Evolutionary conservation across 2,888 invertebrate species (phyloP).

Genomic region (Orthosia cruda): DNA sequence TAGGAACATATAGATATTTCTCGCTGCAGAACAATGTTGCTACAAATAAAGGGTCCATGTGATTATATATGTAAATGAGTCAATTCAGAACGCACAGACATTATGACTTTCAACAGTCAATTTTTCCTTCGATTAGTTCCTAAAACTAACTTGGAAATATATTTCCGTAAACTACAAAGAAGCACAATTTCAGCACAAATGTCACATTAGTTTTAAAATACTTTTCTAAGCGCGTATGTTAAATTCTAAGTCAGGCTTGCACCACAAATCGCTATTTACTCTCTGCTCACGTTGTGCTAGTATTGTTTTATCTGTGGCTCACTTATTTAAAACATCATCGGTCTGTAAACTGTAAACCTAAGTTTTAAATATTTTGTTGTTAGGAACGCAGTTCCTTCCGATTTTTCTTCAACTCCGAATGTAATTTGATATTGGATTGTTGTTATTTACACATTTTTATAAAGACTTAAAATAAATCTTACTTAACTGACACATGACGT

Average conservation of each 20-base stretch:
- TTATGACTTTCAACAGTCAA: background rate
- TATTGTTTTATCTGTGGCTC: too few relatives aligned
- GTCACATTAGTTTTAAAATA: conserved; percentile 9
- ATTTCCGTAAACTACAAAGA: background rate
- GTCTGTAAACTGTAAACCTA: too few relatives aligned
- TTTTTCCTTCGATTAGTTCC: conserved; percentile 31
- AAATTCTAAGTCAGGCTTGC: background rate
- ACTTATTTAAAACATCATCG: too few relatives aligned
- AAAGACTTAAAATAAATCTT: too few relatives aligned
- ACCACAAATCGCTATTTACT: too few relatives aligned
- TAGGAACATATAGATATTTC: background rate
- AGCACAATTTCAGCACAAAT: conserved; percentile 7
- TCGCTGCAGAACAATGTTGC: background rate
- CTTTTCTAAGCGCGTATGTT: background rate
- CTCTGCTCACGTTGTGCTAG: too few relatives aligned
- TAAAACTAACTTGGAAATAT: conserved; percentile 26
- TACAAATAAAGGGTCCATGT: background rate
- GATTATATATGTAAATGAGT: background rate
- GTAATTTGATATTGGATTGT: too few relatives aligned
- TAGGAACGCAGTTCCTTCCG: too few relatives aligned
- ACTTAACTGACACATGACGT: too few relatives aligned
- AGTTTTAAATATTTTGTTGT: too few relatives aligned
- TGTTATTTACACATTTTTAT: too few relatives aligned
- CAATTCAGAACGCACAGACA: conserved; percentile 14
- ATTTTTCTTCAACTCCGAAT: too few relatives aligned